Conservation (phyloP, 2,797 vertebrate genomes). For the Pogonophryne albipinna region DNA sequence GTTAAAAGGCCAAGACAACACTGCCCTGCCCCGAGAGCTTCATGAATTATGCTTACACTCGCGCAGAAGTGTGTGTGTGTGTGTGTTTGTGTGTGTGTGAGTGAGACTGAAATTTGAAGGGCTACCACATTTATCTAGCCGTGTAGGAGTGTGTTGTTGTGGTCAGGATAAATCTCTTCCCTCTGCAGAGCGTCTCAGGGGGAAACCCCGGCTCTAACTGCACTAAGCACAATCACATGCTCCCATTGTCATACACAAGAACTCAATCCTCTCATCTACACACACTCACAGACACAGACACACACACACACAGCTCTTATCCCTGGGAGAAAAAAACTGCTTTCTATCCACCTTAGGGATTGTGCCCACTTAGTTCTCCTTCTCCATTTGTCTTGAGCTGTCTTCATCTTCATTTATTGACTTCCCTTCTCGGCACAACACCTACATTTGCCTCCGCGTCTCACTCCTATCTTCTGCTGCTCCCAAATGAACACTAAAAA, state of each 20-base stretch:
- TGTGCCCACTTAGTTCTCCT: conserved; percentile 47
- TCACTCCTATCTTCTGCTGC: conserved; percentile 10
- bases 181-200: conserved; percentile 64
- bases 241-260: conserved; percentile 67
- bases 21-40: conserved; percentile 43
- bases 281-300: conserved; percentile 5
- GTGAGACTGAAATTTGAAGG: conserved; percentile 57
- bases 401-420: conserved; percentile 56
- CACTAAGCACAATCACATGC: conserved; percentile 81
- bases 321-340: conserved; percentile 44
- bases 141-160: conserved; percentile 66
- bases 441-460: conserved; percentile 23
- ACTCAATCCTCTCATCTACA: conserved; percentile 60
- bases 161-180: conserved; percentile 74
- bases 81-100: conserved; percentile 12
- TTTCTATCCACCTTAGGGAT: conserved; percentile 43
- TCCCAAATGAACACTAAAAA: background rate
- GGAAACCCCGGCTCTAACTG: conserved; percentile 64
- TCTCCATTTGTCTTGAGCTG: conserved; percentile 51
- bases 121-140: conserved; percentile 70
- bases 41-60: conserved; percentile 51
- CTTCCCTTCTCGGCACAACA: conserved; percentile 39
- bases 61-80: background rate
- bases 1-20: conserved; percentile 43
- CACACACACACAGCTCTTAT: conserved; percentile 20